Conservation (phyloP, 2,888 invertebrate genomes). For the Selenia dentaria region DNA sequence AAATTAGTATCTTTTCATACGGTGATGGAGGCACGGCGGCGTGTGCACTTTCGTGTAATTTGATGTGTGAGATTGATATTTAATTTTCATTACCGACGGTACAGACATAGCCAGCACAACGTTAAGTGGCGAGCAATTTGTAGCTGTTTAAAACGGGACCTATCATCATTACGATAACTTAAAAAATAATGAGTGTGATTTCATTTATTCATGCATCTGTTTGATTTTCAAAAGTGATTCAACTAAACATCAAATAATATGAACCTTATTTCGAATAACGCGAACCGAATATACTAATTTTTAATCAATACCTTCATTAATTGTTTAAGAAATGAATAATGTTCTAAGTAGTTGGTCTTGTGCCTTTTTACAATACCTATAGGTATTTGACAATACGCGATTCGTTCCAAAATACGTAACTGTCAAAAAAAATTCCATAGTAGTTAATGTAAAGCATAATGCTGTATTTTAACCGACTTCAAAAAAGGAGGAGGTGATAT, state of each 20-base stretch:
- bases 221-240: not conserved
- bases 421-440: too few species aligned
- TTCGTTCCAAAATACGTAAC: too few species aligned
- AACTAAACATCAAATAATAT: too few species aligned
- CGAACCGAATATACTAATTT: not conserved
- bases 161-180: constrained; percentile 23
- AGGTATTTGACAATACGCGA: too few species aligned
- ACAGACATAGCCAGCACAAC: constrained; percentile 17
- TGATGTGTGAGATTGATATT: constrained; percentile 34
- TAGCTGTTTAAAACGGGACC: constrained; percentile 25
- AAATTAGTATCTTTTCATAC: constrained; percentile 34
- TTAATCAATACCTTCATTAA: too few species aligned
- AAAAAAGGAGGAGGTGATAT: too few species aligned
- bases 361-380: too few species aligned
- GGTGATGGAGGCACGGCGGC: constrained; percentile 14
- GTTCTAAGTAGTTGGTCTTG: too few species aligned
- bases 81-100: constrained; percentile 31
- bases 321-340: too few species aligned
- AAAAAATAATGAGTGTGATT: constrained; percentile 18
- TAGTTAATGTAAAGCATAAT: too few species aligned
- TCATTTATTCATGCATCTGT: not conserved
- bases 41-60: constrained; percentile 32
- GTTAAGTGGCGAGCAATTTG: constrained; percentile 33
- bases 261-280: too few species aligned
- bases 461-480: too few species aligned